phyloP scores from a whole-genome alignment of 2,888 invertebrate species.

The Strigamia crassipes region DNA sequence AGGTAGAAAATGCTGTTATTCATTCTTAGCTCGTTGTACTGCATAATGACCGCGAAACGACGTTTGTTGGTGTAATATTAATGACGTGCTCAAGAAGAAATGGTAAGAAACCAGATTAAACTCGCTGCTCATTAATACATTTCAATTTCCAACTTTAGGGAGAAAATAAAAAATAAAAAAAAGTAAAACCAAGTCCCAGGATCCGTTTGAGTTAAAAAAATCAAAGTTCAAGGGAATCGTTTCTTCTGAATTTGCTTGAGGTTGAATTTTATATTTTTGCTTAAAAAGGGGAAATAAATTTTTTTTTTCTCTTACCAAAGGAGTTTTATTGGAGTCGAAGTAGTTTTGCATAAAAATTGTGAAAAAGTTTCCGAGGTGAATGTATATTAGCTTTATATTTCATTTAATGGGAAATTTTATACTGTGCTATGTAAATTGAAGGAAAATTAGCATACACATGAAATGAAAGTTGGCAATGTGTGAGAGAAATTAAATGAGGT shows the following conservation, averaged over 20 bases:
- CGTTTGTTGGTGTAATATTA: slow-evolving; percentile 32
- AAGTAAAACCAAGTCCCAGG: background rate
- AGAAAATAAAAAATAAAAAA: background rate
- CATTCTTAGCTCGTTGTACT: slow-evolving; percentile 12
- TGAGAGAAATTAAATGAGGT: slow-evolving; percentile 24
- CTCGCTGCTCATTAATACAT: slow-evolving; percentile 10
- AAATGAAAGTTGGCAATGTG: slow-evolving; percentile 37
- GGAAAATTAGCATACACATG: slow-evolving; percentile 33
- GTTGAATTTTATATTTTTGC: background rate
- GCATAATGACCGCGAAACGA: slow-evolving; percentile 35
- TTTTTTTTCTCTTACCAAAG: background rate
- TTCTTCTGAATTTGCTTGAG: background rate
- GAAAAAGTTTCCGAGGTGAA: slow-evolving; percentile 8
- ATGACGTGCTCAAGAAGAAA: slow-evolving; percentile 34
- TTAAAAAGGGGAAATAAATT: background rate
- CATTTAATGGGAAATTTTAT: background rate
- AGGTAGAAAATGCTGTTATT: slow-evolving; percentile 37
- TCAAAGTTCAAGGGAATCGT: background rate
- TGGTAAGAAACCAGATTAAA: slow-evolving; percentile 40
- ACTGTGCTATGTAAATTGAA: background rate
- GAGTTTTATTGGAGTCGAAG: background rate
- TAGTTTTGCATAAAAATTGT: background rate
- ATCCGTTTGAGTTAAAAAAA: background rate
- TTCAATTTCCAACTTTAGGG: background rate
- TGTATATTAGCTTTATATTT: slow-evolving; percentile 10